Conservation (phyloP, 2,888 invertebrate species). For the Lissocephala sabroskyi region DNA sequence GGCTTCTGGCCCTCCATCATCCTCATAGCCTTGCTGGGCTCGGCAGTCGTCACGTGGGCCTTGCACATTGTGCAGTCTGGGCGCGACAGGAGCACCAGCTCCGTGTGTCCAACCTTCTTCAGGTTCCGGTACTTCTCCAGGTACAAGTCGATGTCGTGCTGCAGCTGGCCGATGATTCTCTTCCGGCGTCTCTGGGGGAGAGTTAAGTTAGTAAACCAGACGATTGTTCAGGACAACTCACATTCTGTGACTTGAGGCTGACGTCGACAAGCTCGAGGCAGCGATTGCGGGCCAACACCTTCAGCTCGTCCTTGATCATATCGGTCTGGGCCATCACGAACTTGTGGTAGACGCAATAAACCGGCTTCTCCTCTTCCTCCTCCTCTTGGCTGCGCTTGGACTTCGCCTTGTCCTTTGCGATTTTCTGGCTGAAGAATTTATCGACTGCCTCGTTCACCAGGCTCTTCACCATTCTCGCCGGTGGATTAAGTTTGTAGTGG, state of each 20-base stretch:
- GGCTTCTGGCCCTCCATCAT: neutral
- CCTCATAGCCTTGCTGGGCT: constrained; percentile 11
- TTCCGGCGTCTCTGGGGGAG: constrained; percentile 10
- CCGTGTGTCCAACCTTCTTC: constrained; percentile 23
- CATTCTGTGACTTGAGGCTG: neutral
- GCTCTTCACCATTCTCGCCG: constrained; percentile 3
- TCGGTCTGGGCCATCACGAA: neutral
- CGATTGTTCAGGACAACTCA: neutral
- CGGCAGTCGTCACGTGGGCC: constrained; percentile 7
- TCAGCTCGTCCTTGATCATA: constrained; percentile 14
- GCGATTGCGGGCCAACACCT: constrained; percentile 17
- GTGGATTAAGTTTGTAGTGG: constrained; percentile 9
- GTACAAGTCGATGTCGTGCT: constrained; percentile 35
- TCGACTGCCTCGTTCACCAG: neutral
- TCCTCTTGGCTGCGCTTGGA: neutral
- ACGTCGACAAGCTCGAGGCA: constrained; percentile 19
- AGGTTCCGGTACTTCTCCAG: constrained; percentile 21
- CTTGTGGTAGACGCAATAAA: constrained; percentile 11
- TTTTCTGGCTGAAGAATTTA: no score
- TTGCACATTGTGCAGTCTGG: constrained; percentile 32
- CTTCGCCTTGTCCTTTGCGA: neutral
- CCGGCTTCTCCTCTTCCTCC: neutral
- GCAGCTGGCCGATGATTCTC: constrained; percentile 35
- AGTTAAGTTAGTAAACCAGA: no score
- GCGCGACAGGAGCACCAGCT: constrained; percentile 26